These are phyloP conservation scores for Leucosticte australis DNA, from an alignment of 2,113 vertebrate species.

Conservation along the genomic window DNA sequence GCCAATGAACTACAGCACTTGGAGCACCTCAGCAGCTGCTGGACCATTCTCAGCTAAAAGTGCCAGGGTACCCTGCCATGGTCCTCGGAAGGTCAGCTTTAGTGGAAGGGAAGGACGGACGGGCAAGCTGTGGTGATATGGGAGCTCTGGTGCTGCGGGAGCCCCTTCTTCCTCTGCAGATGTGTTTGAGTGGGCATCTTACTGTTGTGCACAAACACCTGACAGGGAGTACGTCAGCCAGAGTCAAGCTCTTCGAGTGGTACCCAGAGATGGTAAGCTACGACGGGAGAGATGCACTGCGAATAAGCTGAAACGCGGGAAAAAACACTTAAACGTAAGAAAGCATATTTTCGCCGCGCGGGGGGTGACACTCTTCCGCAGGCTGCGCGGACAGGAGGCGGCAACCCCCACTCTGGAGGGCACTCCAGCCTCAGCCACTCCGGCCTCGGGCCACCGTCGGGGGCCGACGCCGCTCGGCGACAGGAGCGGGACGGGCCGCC, in stretches of 20 bases:
- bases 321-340: background rate
- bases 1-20: background rate
- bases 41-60: background rate
- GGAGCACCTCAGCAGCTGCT: background rate
- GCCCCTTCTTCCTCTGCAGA: background rate
- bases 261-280: rapidly evolving
- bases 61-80: too few species aligned
- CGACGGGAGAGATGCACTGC: background rate
- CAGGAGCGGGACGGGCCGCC: background rate
- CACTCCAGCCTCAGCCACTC: background rate
- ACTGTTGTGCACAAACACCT: rapidly evolving
- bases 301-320: background rate
- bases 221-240: rapidly evolving
- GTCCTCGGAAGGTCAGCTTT: background rate
- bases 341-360: background rate
- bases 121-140: too few species aligned
- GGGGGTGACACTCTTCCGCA: background rate
- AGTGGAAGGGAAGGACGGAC: background rate
- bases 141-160: background rate
- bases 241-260: background rate
- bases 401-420: rapidly evolving
- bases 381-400: background rate
- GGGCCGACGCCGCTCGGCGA: background rate
- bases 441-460: rapidly evolving
- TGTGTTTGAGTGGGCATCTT: background rate